These are phyloP conservation scores for Grammomys surdaster DNA, from an alignment of 2,113 vertebrate species.

Conservation along the genomic window DNA sequence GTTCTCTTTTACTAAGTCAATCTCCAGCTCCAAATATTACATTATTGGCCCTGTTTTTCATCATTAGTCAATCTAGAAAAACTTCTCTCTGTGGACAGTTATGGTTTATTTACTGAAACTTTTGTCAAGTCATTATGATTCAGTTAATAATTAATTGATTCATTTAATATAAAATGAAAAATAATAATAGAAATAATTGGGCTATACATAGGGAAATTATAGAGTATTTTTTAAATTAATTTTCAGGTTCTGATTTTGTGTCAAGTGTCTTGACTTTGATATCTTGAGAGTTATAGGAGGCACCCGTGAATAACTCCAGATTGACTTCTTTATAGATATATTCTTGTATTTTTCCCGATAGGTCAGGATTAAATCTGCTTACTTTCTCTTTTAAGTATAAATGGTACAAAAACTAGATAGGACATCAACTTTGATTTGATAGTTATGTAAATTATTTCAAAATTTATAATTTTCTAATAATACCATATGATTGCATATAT, in stretches of 20 bases:
- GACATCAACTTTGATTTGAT: not conserved
- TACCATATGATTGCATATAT: not conserved
- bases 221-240: not conserved
- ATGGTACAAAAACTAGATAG: not conserved
- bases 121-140: not conserved
- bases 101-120: not conserved
- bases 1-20: not conserved
- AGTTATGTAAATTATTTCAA: not conserved
- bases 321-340: not conserved
- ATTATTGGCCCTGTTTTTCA: not conserved
- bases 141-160: not conserved
- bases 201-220: not conserved
- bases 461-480: not conserved
- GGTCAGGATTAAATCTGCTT: not conserved
- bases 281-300: not conserved
- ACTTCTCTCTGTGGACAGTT: not conserved
- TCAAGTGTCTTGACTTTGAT: not conserved
- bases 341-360: not conserved
- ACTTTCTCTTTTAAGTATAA: not conserved
- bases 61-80: not conserved
- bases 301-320: not conserved
- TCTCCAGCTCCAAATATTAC: not conserved
- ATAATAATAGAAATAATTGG: not conserved
- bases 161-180: not conserved
- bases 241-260: not conserved